Percentiles rank a stretch among this genome's conserved stretches.
Conservation (phyloP, 2,888 invertebrate species). For the Fragum whitleyi region DNA sequence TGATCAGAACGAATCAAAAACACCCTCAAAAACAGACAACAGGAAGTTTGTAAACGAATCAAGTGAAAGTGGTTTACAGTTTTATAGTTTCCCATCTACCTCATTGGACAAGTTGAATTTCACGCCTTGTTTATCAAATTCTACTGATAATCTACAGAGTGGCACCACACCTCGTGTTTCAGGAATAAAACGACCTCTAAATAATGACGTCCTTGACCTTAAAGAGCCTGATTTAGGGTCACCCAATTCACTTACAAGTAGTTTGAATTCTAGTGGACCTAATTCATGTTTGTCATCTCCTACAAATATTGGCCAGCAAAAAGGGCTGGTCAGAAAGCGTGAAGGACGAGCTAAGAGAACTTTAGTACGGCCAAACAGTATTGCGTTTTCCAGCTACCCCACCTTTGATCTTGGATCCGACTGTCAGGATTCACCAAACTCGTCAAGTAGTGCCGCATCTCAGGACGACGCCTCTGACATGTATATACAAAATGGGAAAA, state of each 20-base stretch:
- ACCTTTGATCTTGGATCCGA: constrained; percentile 80
- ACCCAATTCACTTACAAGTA: constrained; percentile 54
- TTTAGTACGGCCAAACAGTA: constrained; percentile 82
- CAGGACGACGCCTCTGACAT: constrained; percentile 77
- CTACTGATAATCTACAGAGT: constrained; percentile 48
- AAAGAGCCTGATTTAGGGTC: constrained; percentile 67
- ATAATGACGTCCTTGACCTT: constrained; percentile 46
- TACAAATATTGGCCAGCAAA: constrained; percentile 38
- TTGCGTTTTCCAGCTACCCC: constrained; percentile 83
- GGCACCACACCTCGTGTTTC: constrained; percentile 33
- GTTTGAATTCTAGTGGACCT: constrained; percentile 45
- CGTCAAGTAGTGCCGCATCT: constrained; percentile 72
- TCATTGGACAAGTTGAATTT: constrained; percentile 84
- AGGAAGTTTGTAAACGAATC: background rate
- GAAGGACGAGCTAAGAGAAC: constrained; percentile 80
- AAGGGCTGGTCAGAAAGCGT: constrained; percentile 78
- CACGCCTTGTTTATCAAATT: constrained; percentile 82
- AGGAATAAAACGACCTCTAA: constrained; percentile 59
- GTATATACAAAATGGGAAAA: constrained; percentile 74
- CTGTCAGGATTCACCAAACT: constrained; percentile 71
- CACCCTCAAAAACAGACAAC: constrained; percentile 9
- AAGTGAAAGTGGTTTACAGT: constrained; percentile 32
- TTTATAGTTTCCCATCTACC: constrained; percentile 81
- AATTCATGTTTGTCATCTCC: constrained; percentile 67
- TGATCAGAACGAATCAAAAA: constrained; percentile 27